Percentiles rank a stretch among this genome's conserved stretches.
Evolutionary conservation across 2,113 vertebrate species (phyloP).

Genomic region (Grammomys surdaster): DNA sequence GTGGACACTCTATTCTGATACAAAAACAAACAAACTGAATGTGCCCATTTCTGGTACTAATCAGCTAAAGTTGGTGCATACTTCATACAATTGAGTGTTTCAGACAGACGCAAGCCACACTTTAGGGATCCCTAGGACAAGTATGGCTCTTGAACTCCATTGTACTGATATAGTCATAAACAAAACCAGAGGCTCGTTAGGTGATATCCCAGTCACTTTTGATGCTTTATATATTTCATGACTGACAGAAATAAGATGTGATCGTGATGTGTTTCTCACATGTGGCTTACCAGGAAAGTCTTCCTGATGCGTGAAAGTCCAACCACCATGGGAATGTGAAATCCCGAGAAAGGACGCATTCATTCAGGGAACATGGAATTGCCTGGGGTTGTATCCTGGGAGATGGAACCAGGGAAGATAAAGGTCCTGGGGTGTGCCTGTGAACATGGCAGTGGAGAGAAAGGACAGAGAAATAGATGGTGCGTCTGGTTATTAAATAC

Average conservation of each 20-base stretch:
- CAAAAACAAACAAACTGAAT: neutral
- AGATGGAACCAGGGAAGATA: neutral
- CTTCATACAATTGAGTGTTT: neutral
- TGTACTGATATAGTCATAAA: neutral
- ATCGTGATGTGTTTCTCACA: neutral
- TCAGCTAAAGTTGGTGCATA: neutral
- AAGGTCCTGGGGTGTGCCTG: fast-evolving
- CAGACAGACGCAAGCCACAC: neutral
- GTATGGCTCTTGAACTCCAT: neutral
- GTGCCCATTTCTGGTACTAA: neutral
- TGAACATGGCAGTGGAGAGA: neutral
- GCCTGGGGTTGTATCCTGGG: neutral
- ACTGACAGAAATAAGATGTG: neutral
- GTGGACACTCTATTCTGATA: neutral
- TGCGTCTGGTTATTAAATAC: neutral
- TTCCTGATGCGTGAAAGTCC: neutral
- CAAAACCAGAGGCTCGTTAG: neutral
- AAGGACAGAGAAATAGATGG: neutral
- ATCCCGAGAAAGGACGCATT: neutral
- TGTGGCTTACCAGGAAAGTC: neutral
- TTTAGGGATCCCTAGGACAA: neutral
- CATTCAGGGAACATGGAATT: fast-evolving
- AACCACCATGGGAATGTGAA: neutral
- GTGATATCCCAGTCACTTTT: neutral
- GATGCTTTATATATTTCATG: neutral